Evolutionary conservation across 2,113 vertebrate species (phyloP).

Genomic region (Orthonyx spaldingii): DNA sequence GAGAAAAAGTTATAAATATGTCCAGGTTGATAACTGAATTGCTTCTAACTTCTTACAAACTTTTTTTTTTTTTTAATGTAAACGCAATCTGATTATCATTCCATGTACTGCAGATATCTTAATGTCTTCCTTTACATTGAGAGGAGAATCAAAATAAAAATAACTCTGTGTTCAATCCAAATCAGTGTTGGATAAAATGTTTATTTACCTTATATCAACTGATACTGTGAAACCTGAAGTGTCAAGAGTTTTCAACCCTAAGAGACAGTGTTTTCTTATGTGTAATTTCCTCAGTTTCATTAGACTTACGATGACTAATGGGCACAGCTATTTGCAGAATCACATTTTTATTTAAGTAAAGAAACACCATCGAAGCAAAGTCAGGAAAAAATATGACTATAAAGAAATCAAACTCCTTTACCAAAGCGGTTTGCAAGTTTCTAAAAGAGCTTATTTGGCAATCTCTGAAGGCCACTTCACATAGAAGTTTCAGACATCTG

Average conservation of each 20-base stretch:
- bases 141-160: not conserved
- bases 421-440: conserved; percentile 10
- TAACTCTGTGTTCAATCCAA: not conserved
- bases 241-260: not conserved
- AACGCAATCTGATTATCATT: not conserved
- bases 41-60: not conserved
- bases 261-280: not conserved
- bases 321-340: not conserved
- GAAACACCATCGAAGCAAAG: not conserved
- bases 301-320: not conserved
- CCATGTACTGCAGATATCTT: not conserved
- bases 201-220: not conserved
- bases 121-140: not conserved
- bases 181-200: not conserved
- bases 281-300: not conserved
- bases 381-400: not conserved
- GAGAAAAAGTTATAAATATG: not conserved
- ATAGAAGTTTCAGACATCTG: not conserved
- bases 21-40: not conserved
- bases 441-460: not conserved
- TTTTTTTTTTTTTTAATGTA: not conserved
- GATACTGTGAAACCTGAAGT: not conserved
- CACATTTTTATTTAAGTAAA: not conserved
- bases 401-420: not conserved
- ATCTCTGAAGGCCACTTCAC: not conserved